Evolutionary conservation across 2,113 vertebrate genomes (phyloP).

Genomic region (Mionectes macconnelli): DNA sequence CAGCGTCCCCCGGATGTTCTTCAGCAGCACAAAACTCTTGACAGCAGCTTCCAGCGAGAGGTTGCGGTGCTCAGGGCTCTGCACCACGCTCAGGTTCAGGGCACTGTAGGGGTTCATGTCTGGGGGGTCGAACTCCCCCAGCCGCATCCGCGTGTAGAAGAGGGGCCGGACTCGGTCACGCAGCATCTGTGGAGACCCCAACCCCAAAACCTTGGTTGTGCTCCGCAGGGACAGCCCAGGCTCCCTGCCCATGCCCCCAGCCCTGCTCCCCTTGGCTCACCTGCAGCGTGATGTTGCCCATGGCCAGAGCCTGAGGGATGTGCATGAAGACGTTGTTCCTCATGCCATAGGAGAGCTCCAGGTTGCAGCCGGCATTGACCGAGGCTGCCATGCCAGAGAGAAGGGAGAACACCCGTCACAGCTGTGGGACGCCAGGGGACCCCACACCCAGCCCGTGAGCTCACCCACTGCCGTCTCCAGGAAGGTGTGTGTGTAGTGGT

Average conservation of each 20-base stretch:
- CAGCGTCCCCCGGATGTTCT: conserved; percentile 18
- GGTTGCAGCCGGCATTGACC: conserved; percentile 55
- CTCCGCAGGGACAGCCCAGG: neutral
- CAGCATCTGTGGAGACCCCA: neutral
- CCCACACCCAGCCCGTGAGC: accelerated
- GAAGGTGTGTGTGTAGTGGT: conserved; percentile 57
- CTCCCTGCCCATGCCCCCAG: accelerated
- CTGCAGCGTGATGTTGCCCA: conserved; percentile 65
- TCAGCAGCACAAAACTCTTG: conserved; percentile 71
- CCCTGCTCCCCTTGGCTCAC: neutral
- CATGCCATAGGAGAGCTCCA: conserved; percentile 56
- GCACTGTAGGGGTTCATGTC: conserved; percentile 67
- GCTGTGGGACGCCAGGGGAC: accelerated
- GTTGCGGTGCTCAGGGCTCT: conserved; percentile 48
- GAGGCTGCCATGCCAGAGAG: neutral
- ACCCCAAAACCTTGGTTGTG: neutral
- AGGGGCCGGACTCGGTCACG: conserved; percentile 57
- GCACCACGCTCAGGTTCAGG: conserved; percentile 35
- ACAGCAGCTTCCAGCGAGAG: conserved; percentile 63
- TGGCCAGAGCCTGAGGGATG: conserved; percentile 49
- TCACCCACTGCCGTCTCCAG: conserved; percentile 64
- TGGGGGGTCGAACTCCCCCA: conserved; percentile 70
- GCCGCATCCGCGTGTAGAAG: conserved; percentile 64
- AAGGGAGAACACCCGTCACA: accelerated
- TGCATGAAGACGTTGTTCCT: conserved; percentile 54